These are phyloP conservation scores for Diadegma fenestrale DNA, from an alignment of 2,888 invertebrate genomes.

Conservation along the genomic window DNA sequence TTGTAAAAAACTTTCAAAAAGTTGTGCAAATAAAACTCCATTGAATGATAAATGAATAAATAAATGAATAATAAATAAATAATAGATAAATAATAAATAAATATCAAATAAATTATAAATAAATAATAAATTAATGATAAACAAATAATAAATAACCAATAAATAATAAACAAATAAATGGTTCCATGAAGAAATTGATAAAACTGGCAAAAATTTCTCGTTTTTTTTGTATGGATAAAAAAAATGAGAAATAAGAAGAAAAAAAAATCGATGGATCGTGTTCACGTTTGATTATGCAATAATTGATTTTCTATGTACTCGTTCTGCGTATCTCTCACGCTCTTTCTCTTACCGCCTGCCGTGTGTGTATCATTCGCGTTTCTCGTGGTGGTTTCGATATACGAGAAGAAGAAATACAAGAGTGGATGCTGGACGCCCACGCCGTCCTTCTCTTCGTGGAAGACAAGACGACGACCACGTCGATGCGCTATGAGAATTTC, in stretches of 20 bases:
- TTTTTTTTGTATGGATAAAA: background rate
- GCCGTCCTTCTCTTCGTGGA: constrained; percentile 22
- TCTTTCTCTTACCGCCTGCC: background rate
- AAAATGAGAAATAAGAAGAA: background rate
- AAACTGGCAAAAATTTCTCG: too few relatives aligned
- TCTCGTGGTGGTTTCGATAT: background rate
- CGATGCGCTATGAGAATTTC: background rate
- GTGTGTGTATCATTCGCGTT: background rate
- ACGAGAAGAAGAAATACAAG: background rate
- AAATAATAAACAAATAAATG: too few relatives aligned
- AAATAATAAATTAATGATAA: too few relatives aligned
- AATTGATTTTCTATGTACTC: background rate
- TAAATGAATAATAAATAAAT: too few relatives aligned
- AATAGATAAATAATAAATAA: too few relatives aligned
- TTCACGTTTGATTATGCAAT: background rate
- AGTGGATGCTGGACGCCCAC: constrained; percentile 11
- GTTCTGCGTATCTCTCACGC: background rate
- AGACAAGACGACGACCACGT: constrained; percentile 13
- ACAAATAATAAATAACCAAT: too few relatives aligned
- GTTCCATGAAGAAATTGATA: too few relatives aligned
- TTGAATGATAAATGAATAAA: too few relatives aligned
- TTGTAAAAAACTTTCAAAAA: too few relatives aligned
- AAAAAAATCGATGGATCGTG: background rate
- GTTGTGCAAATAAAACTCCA: too few relatives aligned
- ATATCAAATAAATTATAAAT: too few relatives aligned